Conservation (phyloP, 2,797 vertebrate species). For the Ptychadena robeensis region DNA sequence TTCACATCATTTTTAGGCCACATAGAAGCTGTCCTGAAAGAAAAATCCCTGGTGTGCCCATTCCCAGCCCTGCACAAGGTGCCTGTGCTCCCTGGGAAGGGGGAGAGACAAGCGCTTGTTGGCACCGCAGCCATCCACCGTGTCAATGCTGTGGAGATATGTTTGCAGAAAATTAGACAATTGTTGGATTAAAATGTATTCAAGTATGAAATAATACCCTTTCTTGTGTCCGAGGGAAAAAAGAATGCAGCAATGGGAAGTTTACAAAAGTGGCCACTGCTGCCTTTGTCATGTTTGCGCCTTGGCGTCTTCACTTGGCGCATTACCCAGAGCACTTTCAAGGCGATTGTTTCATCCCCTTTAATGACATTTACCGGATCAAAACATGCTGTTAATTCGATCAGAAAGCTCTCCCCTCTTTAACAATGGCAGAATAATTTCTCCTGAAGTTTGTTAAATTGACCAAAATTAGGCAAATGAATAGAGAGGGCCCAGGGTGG, state of each 20-base stretch:
- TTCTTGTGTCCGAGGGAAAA: constrained; percentile 89
- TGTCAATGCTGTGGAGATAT: constrained; percentile 99
- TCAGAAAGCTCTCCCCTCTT: constrained; percentile 98
- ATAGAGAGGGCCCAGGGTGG: constrained; percentile 95
- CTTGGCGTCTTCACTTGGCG: constrained; percentile 98
- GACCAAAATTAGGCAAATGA: constrained; percentile 99
- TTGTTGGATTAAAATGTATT: constrained; percentile 99
- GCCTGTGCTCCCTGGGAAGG: constrained; percentile 71
- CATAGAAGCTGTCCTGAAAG: constrained; percentile 67
- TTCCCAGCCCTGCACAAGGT: constrained; percentile 68
- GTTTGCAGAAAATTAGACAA: constrained; percentile 99
- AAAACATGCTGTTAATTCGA: constrained; percentile 99
- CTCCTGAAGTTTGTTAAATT: constrained; percentile 99
- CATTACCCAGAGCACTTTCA: constrained; percentile 94
- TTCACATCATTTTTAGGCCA: constrained; percentile 58
- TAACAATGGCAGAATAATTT: constrained; percentile 99
- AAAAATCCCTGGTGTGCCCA: constrained; percentile 63
- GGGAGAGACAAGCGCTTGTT: constrained; percentile 61
- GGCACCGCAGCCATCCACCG: constrained; percentile 83
- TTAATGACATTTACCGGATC: constrained; percentile 99
- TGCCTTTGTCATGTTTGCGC: constrained; percentile 95
- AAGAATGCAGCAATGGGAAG: constrained; percentile 91
- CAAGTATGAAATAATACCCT: constrained; percentile 99
- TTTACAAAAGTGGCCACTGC: constrained; percentile 96
- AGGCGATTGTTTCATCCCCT: constrained; percentile 99